These are phyloP conservation scores for Orbicella faveolata DNA, from an alignment of 64 coral and sea anemone genomes.

Conservation along the genomic window DNA sequence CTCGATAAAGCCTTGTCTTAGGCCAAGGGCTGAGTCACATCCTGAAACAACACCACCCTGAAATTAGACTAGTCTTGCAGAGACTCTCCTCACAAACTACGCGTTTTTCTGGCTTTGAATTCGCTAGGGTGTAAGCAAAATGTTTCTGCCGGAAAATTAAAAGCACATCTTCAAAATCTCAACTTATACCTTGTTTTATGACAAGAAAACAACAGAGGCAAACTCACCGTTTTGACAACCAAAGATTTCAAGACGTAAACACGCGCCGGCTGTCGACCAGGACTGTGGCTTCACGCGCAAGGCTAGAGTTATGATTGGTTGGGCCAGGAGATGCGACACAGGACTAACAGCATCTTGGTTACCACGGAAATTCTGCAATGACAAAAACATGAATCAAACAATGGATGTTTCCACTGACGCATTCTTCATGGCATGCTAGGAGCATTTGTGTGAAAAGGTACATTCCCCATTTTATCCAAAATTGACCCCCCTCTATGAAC, in stretches of 20 bases:
- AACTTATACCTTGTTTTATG: background rate
- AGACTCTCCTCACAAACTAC: too few species aligned
- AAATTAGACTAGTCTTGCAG: too few species aligned
- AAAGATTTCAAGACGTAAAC: constrained; percentile 55
- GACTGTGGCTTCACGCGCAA: constrained; percentile 40
- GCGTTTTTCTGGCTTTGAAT: too few species aligned
- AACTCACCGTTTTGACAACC: constrained; percentile 53
- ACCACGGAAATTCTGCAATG: constrained; percentile 55
- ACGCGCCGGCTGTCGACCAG: constrained; percentile 33
- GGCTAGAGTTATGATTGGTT: constrained; percentile 44
- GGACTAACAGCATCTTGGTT: constrained; percentile 31
- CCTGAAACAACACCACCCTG: background rate
- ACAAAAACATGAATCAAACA: background rate
- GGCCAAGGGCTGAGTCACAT: constrained; percentile 14
- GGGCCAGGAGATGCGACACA: constrained; percentile 17
- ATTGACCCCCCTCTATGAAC: too few species aligned
- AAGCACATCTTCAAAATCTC: background rate
- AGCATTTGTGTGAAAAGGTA: too few species aligned
- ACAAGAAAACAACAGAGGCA: background rate
- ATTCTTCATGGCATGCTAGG: too few species aligned
- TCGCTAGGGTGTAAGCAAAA: too few species aligned
- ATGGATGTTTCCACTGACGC: too few species aligned
- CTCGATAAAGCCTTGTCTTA: constrained; percentile 30
- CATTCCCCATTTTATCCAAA: too few species aligned
- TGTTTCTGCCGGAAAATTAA: too few species aligned